Conservation (phyloP, 2,113 vertebrate genomes). For the Pachyramphus minor region DNA sequence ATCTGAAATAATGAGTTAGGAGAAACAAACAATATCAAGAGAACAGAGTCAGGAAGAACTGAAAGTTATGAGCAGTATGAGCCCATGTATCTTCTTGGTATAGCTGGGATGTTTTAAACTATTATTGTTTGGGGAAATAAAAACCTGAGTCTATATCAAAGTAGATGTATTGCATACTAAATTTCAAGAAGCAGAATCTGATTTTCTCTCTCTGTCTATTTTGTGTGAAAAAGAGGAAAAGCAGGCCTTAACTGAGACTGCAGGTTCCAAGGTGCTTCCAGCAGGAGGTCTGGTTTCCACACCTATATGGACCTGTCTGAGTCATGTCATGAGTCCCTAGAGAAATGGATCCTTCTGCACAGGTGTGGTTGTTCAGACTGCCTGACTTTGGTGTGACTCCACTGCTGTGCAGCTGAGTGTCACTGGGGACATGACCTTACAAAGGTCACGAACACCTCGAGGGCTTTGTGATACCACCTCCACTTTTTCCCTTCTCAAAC, state of each 20-base stretch:
- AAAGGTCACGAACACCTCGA: background rate
- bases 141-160: background rate
- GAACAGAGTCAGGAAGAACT: background rate
- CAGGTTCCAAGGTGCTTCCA: background rate
- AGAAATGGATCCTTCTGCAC: background rate
- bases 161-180: background rate
- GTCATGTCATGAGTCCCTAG: background rate
- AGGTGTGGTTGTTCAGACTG: background rate
- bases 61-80: background rate
- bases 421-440: background rate
- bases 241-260: background rate
- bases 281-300: background rate
- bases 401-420: background rate
- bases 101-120: background rate
- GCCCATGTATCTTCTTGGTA: background rate
- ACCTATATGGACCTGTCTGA: background rate
- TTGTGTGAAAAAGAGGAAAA: background rate
- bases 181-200: background rate
- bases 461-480: background rate
- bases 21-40: background rate
- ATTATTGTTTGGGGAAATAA: conserved; percentile 15
- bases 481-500: background rate
- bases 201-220: background rate
- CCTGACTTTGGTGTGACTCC: background rate
- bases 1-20: background rate